A percentile compares a stretch with the other conserved stretches of the same genome.
Evolutionary conservation across 30 jellyfish, hydroid and myxozoan species (phyloP).

Genomic region (Hydractinia echinata): DNA sequence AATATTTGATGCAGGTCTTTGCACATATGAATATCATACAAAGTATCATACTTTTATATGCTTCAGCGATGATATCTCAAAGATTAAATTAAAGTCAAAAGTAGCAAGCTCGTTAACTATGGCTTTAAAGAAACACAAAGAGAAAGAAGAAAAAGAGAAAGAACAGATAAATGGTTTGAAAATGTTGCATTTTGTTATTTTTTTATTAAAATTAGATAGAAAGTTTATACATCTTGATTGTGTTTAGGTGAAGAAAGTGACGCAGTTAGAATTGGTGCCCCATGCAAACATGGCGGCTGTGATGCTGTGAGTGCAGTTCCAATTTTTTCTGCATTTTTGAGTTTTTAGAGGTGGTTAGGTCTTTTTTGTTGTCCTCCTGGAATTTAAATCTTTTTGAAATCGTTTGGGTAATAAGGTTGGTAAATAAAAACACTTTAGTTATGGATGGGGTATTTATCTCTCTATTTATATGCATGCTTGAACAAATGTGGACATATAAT

Average conservation of each 20-base stretch:
- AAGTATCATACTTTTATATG: not conserved
- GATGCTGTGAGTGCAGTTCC: conserved; percentile 36
- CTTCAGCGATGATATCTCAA: conserved; percentile 61
- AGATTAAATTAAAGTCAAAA: conserved; percentile 27
- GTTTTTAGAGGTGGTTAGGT: too few species aligned
- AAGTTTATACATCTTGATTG: not conserved
- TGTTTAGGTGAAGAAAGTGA: conserved; percentile 46
- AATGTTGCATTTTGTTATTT: not conserved
- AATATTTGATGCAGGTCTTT: too few species aligned
- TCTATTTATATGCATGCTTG: too few species aligned
- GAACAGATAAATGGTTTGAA: conserved; percentile 38
- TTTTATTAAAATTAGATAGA: not conserved
- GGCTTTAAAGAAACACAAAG: conserved; percentile 58
- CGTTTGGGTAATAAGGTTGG: too few species aligned
- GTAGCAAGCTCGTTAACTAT: conserved; percentile 53
- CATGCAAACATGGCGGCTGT: conserved; percentile 78
- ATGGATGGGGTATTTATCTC: too few species aligned
- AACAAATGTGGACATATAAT: not conserved
- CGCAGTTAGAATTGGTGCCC: conserved; percentile 66
- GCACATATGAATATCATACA: too few species aligned
- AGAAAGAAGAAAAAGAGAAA: conserved; percentile 37
- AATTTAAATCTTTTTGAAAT: too few species aligned
- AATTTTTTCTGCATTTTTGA: too few species aligned
- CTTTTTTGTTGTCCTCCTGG: too few species aligned
- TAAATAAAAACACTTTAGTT: too few species aligned